Conservation (phyloP, 1,140 invertebrate genomes). For the Laupala kohalensis region DNA sequence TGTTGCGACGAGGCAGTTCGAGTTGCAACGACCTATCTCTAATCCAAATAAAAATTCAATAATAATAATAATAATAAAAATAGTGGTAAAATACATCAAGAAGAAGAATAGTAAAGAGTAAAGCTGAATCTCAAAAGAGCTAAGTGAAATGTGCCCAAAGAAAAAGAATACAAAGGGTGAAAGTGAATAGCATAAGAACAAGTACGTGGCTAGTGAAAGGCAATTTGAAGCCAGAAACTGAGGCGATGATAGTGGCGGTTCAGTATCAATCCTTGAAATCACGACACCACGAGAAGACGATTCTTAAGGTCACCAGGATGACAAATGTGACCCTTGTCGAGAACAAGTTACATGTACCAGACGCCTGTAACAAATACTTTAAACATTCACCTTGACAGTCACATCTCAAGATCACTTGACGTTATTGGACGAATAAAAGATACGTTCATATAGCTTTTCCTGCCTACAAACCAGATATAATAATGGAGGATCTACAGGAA, state of each 20-base stretch:
- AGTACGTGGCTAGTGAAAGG: neutral
- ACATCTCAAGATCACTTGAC: neutral
- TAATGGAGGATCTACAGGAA: neutral
- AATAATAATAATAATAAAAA: neutral
- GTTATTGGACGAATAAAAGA: neutral
- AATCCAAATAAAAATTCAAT: too few relatives aligned
- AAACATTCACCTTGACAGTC: neutral
- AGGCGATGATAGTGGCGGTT: neutral
- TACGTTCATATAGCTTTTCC: neutral
- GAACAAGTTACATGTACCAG: neutral
- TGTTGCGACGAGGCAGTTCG: too few relatives aligned
- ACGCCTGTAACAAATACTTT: neutral
- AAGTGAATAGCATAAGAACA: neutral
- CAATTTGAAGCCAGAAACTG: neutral
- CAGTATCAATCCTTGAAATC: neutral
- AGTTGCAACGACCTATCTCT: too few relatives aligned
- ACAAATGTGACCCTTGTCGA: neutral
- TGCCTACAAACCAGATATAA: neutral
- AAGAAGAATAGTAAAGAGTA: neutral
- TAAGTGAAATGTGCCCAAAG: too few relatives aligned
- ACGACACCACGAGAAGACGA: neutral
- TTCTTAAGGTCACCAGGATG: neutral
- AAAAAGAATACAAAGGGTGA: neutral
- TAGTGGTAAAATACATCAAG: neutral
- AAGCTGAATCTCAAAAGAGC: neutral